These are phyloP conservation scores for Plestiodon gilberti DNA, from an alignment of 2,113 vertebrate genomes.

Conservation along the genomic window DNA sequence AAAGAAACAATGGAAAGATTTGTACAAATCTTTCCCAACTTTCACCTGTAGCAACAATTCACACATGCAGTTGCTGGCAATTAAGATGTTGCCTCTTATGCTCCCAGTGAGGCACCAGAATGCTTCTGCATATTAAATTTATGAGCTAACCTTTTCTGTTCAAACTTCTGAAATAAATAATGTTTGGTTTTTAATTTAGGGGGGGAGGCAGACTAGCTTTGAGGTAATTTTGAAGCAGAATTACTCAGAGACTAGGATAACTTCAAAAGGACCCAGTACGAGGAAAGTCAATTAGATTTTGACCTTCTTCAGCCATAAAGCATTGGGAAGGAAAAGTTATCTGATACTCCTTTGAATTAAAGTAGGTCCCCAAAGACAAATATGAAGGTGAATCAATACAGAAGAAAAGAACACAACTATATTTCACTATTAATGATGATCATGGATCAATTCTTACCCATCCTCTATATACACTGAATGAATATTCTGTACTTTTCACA, in stretches of 20 bases:
- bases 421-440: conserved; percentile 28
- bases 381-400: conserved; percentile 55
- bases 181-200: conserved; percentile 6
- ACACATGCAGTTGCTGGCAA: too few relatives aligned
- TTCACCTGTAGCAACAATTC: too few relatives aligned
- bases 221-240: conserved; percentile 29
- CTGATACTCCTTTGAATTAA: conserved; percentile 61
- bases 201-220: conserved; percentile 15
- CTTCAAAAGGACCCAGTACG: conserved; percentile 24
- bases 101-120: too few relatives aligned
- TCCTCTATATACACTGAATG: conserved; percentile 9
- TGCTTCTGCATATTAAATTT: conserved; percentile 59
- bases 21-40: too few relatives aligned
- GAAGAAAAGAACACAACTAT: conserved; percentile 44
- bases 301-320: conserved; percentile 65
- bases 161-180: conserved; percentile 30
- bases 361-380: conserved; percentile 60
- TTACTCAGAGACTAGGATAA: conserved; percentile 41
- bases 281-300: conserved; percentile 62
- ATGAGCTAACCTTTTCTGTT: conserved; percentile 49
- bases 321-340: conserved; percentile 43
- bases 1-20: too few relatives aligned
- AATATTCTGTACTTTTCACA: conserved; percentile 55
- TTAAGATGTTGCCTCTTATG: too few relatives aligned
- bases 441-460: not conserved